Percentiles rank a stretch among this genome's conserved stretches.
Evolutionary conservation across 1,140 invertebrate genomes (phyloP).

Genomic region (Anoplolepis gracilipes): DNA sequence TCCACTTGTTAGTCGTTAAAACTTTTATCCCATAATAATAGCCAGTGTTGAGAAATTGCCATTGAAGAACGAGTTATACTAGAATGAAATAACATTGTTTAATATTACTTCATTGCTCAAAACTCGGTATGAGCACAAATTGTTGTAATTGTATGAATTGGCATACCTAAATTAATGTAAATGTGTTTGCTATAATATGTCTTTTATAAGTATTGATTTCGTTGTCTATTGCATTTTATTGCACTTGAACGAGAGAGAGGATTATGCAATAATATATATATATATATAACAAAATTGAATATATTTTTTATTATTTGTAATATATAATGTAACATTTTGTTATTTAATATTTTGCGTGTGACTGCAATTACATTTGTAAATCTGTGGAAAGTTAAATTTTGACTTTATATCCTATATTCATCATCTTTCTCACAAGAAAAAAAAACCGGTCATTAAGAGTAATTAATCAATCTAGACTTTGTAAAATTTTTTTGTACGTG

Average conservation of each 20-base stretch:
- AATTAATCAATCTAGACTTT: constrained; percentile 12
- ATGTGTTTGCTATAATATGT: neutral
- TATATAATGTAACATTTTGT: neutral
- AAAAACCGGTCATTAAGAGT: neutral
- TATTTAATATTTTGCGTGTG: neutral
- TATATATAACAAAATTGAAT: neutral
- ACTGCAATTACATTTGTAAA: neutral
- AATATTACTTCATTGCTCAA: constrained; percentile 25
- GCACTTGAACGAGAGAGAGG: no score
- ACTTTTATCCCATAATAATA: constrained; percentile 66
- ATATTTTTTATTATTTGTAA: neutral
- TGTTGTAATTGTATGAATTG: constrained; percentile 53
- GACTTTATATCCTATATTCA: neutral
- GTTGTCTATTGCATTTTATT: neutral
- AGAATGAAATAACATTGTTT: constrained; percentile 67
- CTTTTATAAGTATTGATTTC: neutral
- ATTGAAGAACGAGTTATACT: constrained; percentile 32
- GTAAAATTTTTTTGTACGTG: neutral
- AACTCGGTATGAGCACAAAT: constrained; percentile 44
- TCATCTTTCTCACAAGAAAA: neutral
- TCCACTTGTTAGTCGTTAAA: constrained; percentile 55
- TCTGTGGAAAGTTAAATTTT: neutral
- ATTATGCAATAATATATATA: neutral
- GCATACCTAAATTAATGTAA: neutral
- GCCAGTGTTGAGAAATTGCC: constrained; percentile 29